Base-by-base conservation (phyloP, 2,797 vertebrate species). In the Bradypodion pumilum region DNA sequence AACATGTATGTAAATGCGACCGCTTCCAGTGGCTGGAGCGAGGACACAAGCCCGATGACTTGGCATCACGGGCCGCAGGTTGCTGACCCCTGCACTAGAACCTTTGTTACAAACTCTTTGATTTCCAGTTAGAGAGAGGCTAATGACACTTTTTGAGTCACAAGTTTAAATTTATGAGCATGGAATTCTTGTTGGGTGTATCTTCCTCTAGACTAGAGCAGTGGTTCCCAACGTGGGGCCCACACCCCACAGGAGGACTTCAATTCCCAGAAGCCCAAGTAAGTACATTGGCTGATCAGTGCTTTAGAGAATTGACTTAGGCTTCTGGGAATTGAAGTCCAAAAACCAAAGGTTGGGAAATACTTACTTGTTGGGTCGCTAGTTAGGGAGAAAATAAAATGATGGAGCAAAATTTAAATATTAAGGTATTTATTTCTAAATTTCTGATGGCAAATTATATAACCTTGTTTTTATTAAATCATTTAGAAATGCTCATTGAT, bases 151-250 rank as follows among this genome's bases (percentile, higher is more conserved):
- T 68, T 63, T 81, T 79, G n/a, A 79, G 7, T 52, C 40, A 35
- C 32, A 75, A 70, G 78, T 85, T 85, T 85, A 85, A 81, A 85
- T 85, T 85, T 73, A 81, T 85, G 63, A 85, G 70, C 7, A 46
- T 25, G 19, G 42, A 16, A 37, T 75, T 52, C 69, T 3, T 46
- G 52, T 69, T 80, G 42, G 9, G 46, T 70, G 69, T 49, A 85
- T 35, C 27, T 85, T 81, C 42, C 84, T 80, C 73, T 40, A 85
- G 73, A 40, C n/a, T n/a, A n/a, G n/a, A n/a, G n/a, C n/a, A n/a
- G n/a, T n/a, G n/a, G n/a, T n/a, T n/a, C n/a, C n/a, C n/a, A n/a
- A n/a, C n/a, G n/a, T n/a, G n/a, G n/a, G n/a, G n/a, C n/a, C n/a
- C n/a, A n/a, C n/a, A n/a, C n/a, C n/a, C n/a, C n/a, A n/a, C n/a